Base-by-base conservation (phyloP, 1,140 invertebrate genomes). In the Holcopasites calliopsidis region DNA sequence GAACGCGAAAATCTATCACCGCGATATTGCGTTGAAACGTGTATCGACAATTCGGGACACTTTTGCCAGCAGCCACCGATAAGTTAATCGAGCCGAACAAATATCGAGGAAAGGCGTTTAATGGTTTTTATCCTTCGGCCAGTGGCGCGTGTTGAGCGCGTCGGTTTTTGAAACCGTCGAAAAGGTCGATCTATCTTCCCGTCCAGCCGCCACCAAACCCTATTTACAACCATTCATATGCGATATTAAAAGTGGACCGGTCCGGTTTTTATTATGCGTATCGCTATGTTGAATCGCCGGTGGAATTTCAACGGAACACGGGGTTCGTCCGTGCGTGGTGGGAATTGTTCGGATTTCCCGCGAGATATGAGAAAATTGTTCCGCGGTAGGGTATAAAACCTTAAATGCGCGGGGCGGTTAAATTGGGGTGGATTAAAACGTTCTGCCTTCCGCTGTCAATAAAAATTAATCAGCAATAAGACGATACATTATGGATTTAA, bases 231-330 rank as follows among this genome's bases (percentile, higher is more conserved):
- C 54, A 74, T 57, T 66, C 71, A 57, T 66, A 66, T 55, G 54
- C 26, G 47, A 79, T 79, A 78, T 78, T 73, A 77, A 50, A 66
- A 74, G 71, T 50, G 61, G 31, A 73, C 58, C 66, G 44, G 47
- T n/a, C 47, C 47, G 38, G 23, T 64, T 47, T 79, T 79, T 80
- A 74, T 80, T 80, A 54, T 38, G 40, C 33, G n/a, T 31, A 64
- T 64, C 60, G 11, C 26, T 3, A n/a, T 28, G 40, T 38, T 3
- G 40, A 44, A 44, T 13, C 28, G 60, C 23, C n/a, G 8, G 18
- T 28, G 60, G 40, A 42, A 62, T 62, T 44, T 31, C 23, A n/a
- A 7, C 11, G 18, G 28, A 44, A 62, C 28, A n/a, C 16, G 3
- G 60, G 42, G 42, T 44, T 3, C 60, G 10, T 47, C 26, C 26